phyloP scores from a whole-genome alignment of 2,797 vertebrate genomes.

The Sorex maritimensis region DNA sequence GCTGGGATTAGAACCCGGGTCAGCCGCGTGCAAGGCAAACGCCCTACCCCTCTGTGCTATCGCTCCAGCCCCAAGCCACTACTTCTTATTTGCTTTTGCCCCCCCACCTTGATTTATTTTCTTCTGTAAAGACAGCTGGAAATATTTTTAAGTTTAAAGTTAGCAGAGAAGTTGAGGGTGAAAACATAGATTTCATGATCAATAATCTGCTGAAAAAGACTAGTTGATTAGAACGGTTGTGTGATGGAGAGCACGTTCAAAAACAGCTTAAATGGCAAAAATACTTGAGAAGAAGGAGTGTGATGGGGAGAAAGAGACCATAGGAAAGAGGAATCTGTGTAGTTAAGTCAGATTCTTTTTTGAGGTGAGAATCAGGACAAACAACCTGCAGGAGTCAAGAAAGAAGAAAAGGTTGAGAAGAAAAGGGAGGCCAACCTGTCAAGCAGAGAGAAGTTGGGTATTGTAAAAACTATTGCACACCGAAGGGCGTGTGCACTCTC shows the following conservation, averaged over 20 bases:
- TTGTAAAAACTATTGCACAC: neutral
- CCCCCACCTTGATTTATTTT: too few species aligned
- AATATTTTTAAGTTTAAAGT: neutral
- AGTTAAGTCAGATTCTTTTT: neutral
- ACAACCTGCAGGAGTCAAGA: neutral
- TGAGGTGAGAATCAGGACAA: neutral
- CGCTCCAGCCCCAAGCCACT: too few species aligned
- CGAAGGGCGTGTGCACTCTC: too few species aligned
- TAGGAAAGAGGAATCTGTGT: neutral
- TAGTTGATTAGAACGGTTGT: neutral
- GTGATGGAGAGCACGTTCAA: neutral
- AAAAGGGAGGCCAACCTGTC: neutral
- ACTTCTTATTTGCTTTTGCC: too few species aligned
- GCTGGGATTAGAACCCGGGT: too few species aligned
- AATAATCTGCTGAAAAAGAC: neutral
- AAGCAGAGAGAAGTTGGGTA: neutral
- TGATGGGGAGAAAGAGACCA: neutral
- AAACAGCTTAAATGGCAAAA: neutral
- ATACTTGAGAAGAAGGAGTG: neutral
- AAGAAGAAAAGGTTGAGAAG: neutral
- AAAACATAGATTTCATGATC: conserved; percentile 11
- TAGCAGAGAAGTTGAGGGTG: neutral
- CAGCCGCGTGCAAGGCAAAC: too few species aligned
- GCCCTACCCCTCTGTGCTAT: too few species aligned
- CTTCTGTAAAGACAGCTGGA: neutral